Base-by-base conservation (phyloP, 35 echinoderm and acorn worm genomes). In the Ophioderma brevispina region DNA sequence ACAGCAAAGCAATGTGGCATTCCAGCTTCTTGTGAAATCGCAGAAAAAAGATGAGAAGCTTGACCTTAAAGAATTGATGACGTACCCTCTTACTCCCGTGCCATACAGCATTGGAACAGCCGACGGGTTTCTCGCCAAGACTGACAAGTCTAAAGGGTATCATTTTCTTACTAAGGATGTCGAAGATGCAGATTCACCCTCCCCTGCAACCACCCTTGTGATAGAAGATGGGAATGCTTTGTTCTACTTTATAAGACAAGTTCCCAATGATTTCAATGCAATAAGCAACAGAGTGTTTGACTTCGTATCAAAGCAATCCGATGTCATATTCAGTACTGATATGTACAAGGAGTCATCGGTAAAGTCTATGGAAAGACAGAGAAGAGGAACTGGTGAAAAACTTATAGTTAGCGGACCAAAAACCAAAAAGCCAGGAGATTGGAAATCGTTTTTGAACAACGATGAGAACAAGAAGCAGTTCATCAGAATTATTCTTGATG, bases 391-490 rank as follows among this genome's bases (percentile, higher is more conserved):
- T 23, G 76, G 81, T 64, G 82, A 91, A 23, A 91, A 33, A 46
- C 33, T 84, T 6, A 35, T 91, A 23, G 0, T 86, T 3, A 49
- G 42, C 40, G 84, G 90, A 31, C 32, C 25, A 10, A 86, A 31
- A 17, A 85, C 81, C 15, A 1, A 36, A 19, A 75, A 85, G 15
- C 90, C 90, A 28, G 37, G 31, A 77, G 76, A 79, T 55, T 92
- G 40, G 40, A 77, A 77, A 42, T 19, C 37, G 21, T 86, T 92
- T 52, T 76, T 92, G 14, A 13, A 76, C 19, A 92, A 92, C 59
- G 90, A 87, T 80, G 82, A 78, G 37, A 92, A 92, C 36, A 87
- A 86, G 43, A 78, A 87, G 0, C 90, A 92, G 55, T 82, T 92
- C 17, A n/a, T 19, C 0, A 55, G 80, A 33, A 11, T 86, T 5